Evolutionary conservation across 2,113 vertebrate species (phyloP).

Genomic region (Shinisaurus crocodilurus): DNA sequence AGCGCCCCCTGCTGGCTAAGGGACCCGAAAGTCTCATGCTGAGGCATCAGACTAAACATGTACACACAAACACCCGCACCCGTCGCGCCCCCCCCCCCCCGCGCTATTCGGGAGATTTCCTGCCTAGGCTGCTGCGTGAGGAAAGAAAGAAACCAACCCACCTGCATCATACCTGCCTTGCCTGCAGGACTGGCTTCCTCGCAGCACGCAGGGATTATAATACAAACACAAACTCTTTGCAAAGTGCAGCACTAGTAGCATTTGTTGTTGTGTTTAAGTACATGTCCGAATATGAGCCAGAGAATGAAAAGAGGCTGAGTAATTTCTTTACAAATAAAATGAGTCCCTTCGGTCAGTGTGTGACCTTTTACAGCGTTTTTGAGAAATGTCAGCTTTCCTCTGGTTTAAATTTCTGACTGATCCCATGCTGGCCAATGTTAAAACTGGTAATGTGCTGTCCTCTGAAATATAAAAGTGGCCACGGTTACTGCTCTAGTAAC

Average conservation of each 20-base stretch:
- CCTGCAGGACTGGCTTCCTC: background rate
- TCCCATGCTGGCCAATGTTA: background rate
- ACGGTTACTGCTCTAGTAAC: too few relatives aligned
- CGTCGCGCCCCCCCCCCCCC: background rate
- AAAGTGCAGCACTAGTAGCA: background rate
- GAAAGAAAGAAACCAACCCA: background rate
- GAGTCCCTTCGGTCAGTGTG: background rate
- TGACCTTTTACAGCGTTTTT: background rate
- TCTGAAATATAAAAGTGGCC: background rate
- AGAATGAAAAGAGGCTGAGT: background rate
- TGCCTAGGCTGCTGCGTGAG: conserved; percentile 30
- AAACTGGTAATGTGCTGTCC: background rate
- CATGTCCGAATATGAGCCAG: background rate
- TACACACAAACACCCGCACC: background rate
- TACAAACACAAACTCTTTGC: background rate
- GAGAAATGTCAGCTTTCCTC: background rate
- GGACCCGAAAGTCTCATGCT: conserved; percentile 12
- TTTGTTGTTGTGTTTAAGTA: background rate
- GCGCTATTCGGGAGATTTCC: background rate
- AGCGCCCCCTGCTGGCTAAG: conserved; percentile 90
- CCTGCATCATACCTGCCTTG: background rate
- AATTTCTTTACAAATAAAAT: background rate
- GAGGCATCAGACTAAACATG: conserved; percentile 6
- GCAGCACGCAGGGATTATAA: background rate
- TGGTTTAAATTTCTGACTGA: background rate